Evolutionary conservation across 2,888 invertebrate genomes (phyloP).

Genomic region (Caenorhabditis afra): DNA sequence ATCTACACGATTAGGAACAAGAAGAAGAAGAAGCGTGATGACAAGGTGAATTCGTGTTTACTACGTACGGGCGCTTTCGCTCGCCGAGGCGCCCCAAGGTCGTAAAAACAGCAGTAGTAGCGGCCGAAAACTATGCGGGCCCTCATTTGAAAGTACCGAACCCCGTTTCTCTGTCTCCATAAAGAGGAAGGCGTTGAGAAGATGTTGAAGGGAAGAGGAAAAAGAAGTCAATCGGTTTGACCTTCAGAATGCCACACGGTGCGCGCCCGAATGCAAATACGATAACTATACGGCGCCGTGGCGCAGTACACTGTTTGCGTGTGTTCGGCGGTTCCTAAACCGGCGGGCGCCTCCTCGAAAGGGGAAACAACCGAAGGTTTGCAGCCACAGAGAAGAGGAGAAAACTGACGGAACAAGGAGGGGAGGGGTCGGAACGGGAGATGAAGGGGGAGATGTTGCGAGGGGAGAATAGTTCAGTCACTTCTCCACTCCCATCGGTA

Average conservation of each 20-base stretch:
- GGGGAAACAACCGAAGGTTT: conserved; percentile 23
- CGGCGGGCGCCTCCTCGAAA: conserved; percentile 12
- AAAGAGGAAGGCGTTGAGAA: not conserved
- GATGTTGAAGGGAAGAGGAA: conserved; percentile 6
- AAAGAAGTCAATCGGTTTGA: conserved; percentile 54
- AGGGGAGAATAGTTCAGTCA: conserved; percentile 27
- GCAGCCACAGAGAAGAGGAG: not conserved
- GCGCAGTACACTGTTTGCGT: conserved; percentile 17
- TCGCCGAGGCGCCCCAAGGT: conserved; percentile 17
- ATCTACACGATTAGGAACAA: no score
- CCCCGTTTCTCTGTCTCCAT: not conserved
- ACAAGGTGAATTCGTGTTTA: conserved; percentile 28
- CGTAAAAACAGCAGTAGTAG: conserved; percentile 27
- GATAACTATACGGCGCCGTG: conserved; percentile 24
- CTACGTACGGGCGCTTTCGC: conserved; percentile 1
- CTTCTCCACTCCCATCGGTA: not conserved
- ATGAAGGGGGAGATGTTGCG: conserved; percentile 7
- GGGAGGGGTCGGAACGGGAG: conserved; percentile 38
- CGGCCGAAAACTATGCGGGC: conserved; percentile 34
- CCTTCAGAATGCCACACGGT: conserved; percentile 39
- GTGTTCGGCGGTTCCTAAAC: conserved; percentile 31
- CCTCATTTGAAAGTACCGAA: conserved; percentile 31
- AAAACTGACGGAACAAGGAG: conserved; percentile 19
- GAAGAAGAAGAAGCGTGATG: not conserved
- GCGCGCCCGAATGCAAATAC: conserved; percentile 34